Conservation (phyloP, 2,797 vertebrate genomes). For the Iguana delicatissima region DNA sequence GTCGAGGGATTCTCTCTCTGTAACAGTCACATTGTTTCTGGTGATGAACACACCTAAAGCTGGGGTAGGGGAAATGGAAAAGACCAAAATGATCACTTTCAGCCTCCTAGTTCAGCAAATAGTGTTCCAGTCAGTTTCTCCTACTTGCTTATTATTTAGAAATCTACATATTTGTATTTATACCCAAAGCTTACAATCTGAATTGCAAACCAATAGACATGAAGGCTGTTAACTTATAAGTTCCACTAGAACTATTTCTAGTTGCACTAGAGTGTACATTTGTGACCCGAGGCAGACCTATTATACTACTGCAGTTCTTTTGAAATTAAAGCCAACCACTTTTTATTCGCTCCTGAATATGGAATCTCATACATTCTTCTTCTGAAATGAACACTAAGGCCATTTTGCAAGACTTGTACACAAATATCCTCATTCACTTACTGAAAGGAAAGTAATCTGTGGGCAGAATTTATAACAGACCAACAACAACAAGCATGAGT, state of each 20-base stretch:
- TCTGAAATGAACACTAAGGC: background rate
- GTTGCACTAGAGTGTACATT: background rate
- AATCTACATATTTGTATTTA: background rate
- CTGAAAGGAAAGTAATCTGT: background rate
- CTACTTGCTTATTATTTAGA: background rate
- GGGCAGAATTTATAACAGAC: background rate
- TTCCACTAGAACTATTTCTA: background rate
- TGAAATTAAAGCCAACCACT: background rate
- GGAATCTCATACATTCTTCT: no score
- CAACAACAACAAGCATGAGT: background rate
- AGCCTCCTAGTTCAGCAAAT: slow-evolving; percentile 1
- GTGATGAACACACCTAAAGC: slow-evolving; percentile 83
- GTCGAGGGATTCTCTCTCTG: slow-evolving; percentile 83
- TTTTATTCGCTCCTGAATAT: no score
- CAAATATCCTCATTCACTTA: background rate
- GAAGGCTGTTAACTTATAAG: background rate
- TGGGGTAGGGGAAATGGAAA: slow-evolving; percentile 71
- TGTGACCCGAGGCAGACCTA: no score
- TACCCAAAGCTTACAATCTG: background rate
- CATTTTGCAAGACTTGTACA: background rate
- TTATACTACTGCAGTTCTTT: background rate
- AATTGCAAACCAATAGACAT: background rate
- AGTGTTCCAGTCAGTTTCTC: background rate
- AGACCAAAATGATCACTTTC: slow-evolving; percentile 44
- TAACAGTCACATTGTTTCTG: slow-evolving; percentile 77